Evolutionary conservation across 2,113 vertebrate genomes (phyloP).

Genomic region (Excalfactoria chinensis): DNA sequence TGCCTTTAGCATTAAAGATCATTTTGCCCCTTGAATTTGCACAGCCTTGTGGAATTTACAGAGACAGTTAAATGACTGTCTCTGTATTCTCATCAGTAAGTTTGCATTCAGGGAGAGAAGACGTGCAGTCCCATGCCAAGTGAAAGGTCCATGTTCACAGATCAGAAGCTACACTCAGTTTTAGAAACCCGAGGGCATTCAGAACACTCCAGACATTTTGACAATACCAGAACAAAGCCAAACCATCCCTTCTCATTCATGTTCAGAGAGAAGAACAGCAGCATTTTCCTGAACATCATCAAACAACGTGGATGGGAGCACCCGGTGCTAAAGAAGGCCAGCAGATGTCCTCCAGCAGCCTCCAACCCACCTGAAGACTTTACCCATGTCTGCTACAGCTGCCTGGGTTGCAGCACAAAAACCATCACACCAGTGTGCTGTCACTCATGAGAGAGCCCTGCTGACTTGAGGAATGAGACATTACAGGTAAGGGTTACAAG

Average conservation of each 20-base stretch:
- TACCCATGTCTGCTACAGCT: too few species aligned
- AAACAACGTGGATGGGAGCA: background rate
- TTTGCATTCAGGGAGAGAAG: background rate
- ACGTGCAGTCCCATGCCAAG: background rate
- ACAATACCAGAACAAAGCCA: background rate
- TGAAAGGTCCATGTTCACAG: background rate
- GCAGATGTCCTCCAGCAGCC: background rate
- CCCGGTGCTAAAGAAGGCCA: background rate
- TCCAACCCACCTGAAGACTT: background rate
- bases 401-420: background rate
- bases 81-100: conserved; percentile 24
- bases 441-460: background rate
- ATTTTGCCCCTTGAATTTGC: conserved; percentile 49
- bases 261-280: conserved; percentile 30
- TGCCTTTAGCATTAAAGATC: conserved; percentile 51
- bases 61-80: background rate
- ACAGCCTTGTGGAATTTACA: conserved; percentile 6
- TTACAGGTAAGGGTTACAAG: background rate
- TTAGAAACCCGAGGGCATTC: background rate
- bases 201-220: background rate
- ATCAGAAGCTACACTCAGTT: background rate
- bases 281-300: background rate
- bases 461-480: background rate
- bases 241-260: conserved; percentile 19
- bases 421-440: background rate